A percentile compares a stretch with the other conserved stretches of the same genome.
phyloP scores from a whole-genome alignment of 2,797 vertebrate species.

The Perdix hodgsoniae region DNA sequence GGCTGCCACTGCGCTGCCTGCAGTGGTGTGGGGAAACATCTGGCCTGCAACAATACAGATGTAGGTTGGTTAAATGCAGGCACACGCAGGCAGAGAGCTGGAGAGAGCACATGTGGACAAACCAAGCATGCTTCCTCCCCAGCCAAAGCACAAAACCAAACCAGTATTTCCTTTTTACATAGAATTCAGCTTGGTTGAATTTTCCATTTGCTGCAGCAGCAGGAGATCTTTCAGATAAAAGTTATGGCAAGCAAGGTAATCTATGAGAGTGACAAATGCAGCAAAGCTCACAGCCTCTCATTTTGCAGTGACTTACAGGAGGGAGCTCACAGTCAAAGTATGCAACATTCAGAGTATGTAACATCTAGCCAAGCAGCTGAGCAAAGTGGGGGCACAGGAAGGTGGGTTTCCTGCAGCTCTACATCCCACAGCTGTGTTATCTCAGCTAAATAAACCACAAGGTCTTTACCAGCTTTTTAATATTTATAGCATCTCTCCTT shows the following conservation, averaged over 20 bases:
- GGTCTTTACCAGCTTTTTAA: not conserved
- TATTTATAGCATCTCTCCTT: not conserved
- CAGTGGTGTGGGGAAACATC: slow-evolving; percentile 85
- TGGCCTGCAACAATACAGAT: slow-evolving; percentile 78
- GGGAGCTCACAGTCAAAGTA: not conserved
- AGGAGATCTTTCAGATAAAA: not conserved
- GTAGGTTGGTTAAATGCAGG: not conserved
- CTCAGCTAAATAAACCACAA: not conserved
- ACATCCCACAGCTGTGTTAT: not conserved
- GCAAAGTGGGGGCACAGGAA: not conserved
- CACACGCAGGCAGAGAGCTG: not conserved
- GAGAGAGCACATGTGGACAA: rapidly evolving
- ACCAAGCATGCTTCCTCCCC: not conserved
- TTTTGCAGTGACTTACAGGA: not conserved
- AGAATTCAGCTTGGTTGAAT: not conserved
- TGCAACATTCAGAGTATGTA: too few relatives aligned
- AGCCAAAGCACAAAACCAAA: not conserved
- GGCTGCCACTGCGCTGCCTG: slow-evolving; percentile 92
- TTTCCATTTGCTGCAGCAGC: not conserved
- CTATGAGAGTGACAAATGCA: not conserved
- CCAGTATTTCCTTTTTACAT: not conserved
- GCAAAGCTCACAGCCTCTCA: not conserved
- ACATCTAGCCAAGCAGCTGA: not conserved
- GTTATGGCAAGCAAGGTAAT: not conserved
- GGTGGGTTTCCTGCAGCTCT: not conserved